Evolutionary conservation across 1,140 invertebrate genomes (phyloP), one percentile per base, ranked within the genome.

Genomic region (Episyrphus balteatus): DNA sequence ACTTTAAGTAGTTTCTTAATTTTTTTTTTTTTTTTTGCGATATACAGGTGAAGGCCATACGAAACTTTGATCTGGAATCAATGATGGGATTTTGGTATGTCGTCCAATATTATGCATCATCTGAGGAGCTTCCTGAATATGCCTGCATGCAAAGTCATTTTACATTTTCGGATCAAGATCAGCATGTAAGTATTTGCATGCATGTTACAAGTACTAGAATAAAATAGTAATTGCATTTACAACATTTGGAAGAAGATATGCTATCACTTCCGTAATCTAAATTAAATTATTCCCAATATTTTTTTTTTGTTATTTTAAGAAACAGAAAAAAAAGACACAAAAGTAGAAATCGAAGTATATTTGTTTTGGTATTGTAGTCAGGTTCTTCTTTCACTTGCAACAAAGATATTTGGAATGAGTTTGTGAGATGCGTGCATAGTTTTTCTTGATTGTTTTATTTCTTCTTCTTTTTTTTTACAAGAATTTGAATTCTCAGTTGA

Each of bases 71-170:
- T 58, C 47, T 75, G 48, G 64, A 72, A 56, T 51, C 64, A 2
- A 66, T 90, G 69, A 69, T 88, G 47, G 86, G 86, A 14, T 72
- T 74, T 36, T 91, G 87, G 86, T 86, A 79, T 66, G 81, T 89
- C 15, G 81, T 88, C 3, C 83, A 89, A 58, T 90, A 89, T 68
- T 91, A 88, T 55, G 86, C 86, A 0, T 88, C 84, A 59, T 85
- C 84, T 2, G 86, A 90, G 68, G 86, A 89, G 69, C 81, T 82
- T 8, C 70, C 86, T 0, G 77, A 80, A 2, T 91, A 90, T 57
- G 77, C 83, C 57, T 91, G 88, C 55, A 90, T 91, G 88, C 68
- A 79, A 51, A 81, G 84, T 10, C 80, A 84, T 40, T 81, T 91
- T 43, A 80, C 78, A 5, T 73, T 67, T 26, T 59, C 61, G 32